A percentile compares a stretch with the other conserved stretches of the same genome.
phyloP scores from a whole-genome alignment of 2,797 vertebrate genomes.

The Delichon dasypus region DNA sequence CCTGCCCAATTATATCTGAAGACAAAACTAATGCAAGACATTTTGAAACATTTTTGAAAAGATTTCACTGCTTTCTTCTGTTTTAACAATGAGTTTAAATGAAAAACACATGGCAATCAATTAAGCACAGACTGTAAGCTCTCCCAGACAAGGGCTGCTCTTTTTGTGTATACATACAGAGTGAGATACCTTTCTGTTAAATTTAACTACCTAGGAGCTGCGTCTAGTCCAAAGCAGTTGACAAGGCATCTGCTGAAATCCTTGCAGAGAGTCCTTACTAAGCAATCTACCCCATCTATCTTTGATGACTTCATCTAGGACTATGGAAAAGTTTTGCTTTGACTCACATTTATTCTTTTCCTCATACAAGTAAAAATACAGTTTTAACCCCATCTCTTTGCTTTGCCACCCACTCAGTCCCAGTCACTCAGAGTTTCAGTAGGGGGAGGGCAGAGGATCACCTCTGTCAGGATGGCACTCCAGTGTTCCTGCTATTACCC shows the following conservation, averaged over 20 bases:
- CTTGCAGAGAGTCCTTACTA: neutral
- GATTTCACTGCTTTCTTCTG: neutral
- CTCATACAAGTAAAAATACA: neutral
- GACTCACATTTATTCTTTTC: neutral
- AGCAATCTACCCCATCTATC: neutral
- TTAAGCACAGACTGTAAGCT: neutral
- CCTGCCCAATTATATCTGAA: neutral
- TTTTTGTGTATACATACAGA: neutral
- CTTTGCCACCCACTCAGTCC: neutral
- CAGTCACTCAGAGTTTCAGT: neutral
- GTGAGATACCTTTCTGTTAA: neutral
- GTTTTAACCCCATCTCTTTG: neutral
- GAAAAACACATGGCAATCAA: neutral
- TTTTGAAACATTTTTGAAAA: neutral
- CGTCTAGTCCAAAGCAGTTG: neutral
- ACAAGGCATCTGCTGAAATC: neutral
- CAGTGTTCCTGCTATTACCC: neutral
- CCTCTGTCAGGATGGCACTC: neutral
- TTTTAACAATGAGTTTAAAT: constrained; percentile 11
- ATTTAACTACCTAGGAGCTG: neutral
- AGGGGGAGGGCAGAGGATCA: neutral
- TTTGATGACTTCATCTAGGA: neutral
- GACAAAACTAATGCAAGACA: neutral
- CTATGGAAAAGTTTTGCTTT: neutral
- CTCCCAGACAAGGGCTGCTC: constrained; percentile 4